Conservation (phyloP, 2,113 vertebrate species). For the Leucoraja erinaceus region DNA sequence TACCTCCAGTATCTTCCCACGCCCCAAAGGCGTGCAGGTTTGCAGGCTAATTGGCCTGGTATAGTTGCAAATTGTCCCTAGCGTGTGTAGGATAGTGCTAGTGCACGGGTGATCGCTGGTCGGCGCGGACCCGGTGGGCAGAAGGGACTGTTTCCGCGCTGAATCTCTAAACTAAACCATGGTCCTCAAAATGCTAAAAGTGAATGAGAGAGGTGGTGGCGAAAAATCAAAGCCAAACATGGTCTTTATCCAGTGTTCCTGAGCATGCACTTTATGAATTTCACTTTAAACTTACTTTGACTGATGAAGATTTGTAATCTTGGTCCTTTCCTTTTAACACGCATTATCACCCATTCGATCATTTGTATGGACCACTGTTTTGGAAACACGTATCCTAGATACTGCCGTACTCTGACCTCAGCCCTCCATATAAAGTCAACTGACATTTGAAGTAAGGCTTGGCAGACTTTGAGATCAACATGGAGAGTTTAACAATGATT, state of each 20-base stretch:
- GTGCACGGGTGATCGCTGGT: too few species aligned
- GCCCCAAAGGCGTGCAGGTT: too few species aligned
- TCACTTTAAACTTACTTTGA: conserved; percentile 33
- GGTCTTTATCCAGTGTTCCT: background rate
- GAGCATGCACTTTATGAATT: background rate
- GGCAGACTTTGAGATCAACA: background rate
- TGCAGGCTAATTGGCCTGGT: too few species aligned
- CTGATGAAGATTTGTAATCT: background rate
- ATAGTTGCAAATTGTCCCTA: too few species aligned
- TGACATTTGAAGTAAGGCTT: background rate
- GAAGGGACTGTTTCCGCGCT: too few species aligned
- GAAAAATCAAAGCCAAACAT: background rate
- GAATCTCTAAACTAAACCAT: background rate
- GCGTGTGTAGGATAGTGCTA: too few species aligned
- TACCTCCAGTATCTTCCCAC: too few species aligned
- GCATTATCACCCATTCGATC: conserved; percentile 27
- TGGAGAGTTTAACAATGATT: conserved; percentile 29
- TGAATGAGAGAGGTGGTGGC: background rate
- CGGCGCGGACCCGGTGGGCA: too few species aligned
- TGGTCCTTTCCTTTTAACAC: background rate
- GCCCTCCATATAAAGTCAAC: conserved; percentile 24
- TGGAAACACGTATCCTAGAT: conserved; percentile 37
- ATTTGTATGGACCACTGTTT: conserved; percentile 35
- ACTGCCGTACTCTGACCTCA: conserved; percentile 37
- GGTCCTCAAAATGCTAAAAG: background rate